Base-by-base conservation (phyloP, 1,140 invertebrate species). In the Gonatopus flavifemur region DNA sequence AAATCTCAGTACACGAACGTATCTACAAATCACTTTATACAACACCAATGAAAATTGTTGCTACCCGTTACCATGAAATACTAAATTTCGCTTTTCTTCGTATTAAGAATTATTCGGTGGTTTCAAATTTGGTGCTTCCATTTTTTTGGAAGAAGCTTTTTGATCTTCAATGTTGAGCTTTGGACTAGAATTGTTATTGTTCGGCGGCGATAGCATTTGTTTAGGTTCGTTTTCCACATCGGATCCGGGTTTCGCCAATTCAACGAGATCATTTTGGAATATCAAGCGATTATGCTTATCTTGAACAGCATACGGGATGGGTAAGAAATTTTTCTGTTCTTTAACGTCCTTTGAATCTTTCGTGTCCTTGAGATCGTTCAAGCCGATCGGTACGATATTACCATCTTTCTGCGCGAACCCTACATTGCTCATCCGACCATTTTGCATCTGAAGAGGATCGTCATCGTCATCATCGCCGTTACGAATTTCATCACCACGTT, bases 331-430 rank as follows among this genome's bases (percentile, higher is more conserved):
- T 8, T 49, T 36, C 5, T 45, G 44, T 3, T 55, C 37, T n/a
- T n/a, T n/a, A n/a, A n/a, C n/a, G n/a, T n/a, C n/a, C n/a, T n/a
- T n/a, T n/a, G n/a, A n/a, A 2, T 22, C 37, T 32, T 28, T 46
- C 18, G 13, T n/a, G 2, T 55, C 54, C 19, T 59, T 64, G 3
- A 50, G 12, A 8, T 67, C 68, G 9, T 62, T 65, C 8, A 59
- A 60, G n/a, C 66, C 72, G 2, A 65, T 63, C 0, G 74, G 73
- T 0, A 73, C 70, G 21, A 77, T 69, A 28, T 70, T 68, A 13
- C 59, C 67, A 32, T 69, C 51, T 21, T 45, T 55, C 44, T 55
- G 54, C n/a, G 62, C 61, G 33, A 75, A 75, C 19, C 58, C 57
- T 18, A 68, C 53, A 30, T 68, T 54, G 37, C 52, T 62, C 10